A percentile compares a stretch with the other conserved stretches of the same genome.
These are phyloP conservation scores for Phyllotis vaccarum DNA, from an alignment of 2,797 vertebrate genomes.

Conservation along the genomic window DNA sequence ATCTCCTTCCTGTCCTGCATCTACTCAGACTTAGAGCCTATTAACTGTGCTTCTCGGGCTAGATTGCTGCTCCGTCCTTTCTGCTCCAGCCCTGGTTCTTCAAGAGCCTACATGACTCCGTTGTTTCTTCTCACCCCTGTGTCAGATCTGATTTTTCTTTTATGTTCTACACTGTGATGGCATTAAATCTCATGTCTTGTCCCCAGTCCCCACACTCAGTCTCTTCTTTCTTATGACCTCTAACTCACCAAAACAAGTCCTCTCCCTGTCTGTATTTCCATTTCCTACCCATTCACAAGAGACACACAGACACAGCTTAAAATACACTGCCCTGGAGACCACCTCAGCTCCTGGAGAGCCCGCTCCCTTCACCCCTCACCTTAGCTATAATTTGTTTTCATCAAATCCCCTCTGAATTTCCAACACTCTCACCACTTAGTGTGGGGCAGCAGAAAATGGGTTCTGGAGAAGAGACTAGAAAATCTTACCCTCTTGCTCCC, in stretches of 20 bases:
- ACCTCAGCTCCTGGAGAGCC: background rate
- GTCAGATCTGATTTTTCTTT: background rate
- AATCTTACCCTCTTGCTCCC: background rate
- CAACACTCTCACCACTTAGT: background rate
- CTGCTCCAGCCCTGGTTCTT: background rate
- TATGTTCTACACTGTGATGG: background rate
- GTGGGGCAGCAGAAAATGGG: background rate
- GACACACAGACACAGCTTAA: background rate
- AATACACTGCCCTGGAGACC: background rate
- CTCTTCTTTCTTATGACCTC: slow-evolving; percentile 16
- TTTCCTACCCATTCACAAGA: background rate
- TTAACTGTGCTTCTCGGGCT: background rate
- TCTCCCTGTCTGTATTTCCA: background rate
- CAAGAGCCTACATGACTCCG: background rate
- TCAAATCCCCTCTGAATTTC: background rate
- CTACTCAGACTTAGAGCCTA: background rate
- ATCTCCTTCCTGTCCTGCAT: background rate
- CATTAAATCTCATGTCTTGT: background rate
- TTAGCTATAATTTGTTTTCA: background rate
- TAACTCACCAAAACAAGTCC: background rate
- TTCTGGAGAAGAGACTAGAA: background rate
- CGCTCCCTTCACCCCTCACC: background rate
- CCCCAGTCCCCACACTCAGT: slow-evolving; percentile 32
- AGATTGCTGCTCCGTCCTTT: slow-evolving; percentile 25
- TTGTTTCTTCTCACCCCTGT: background rate